phyloP scores from a whole-genome alignment of 2,113 vertebrate genomes.

The Crotalus viridis region DNA sequence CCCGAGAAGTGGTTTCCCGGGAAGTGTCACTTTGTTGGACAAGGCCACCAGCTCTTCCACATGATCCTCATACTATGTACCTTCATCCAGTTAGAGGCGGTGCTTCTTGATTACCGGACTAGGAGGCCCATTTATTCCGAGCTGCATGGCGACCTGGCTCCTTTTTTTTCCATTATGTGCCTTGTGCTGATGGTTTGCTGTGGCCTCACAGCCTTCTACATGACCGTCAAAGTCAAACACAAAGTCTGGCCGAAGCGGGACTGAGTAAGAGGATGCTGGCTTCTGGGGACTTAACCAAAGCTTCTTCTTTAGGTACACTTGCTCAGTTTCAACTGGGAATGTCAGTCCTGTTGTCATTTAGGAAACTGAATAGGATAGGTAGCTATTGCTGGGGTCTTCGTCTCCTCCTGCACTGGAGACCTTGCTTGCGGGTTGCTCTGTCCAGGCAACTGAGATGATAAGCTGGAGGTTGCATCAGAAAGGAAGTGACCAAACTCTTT shows the following conservation, averaged over 20 bases:
- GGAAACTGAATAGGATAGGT: neutral
- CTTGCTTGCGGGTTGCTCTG: neutral
- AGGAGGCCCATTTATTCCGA: constrained; percentile 79
- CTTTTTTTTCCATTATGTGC: constrained; percentile 83
- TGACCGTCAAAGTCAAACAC: constrained; percentile 78
- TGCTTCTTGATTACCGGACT: constrained; percentile 85
- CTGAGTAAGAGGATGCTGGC: constrained; percentile 42
- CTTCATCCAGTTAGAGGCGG: constrained; percentile 87
- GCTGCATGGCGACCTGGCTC: constrained; percentile 79
- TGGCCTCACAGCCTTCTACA: constrained; percentile 79
- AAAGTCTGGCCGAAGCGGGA: constrained; percentile 79
- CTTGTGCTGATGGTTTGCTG: constrained; percentile 83
- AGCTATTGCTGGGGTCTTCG: neutral
- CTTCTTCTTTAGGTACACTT: neutral
- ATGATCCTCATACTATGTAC: constrained; percentile 89
- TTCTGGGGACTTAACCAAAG: neutral
- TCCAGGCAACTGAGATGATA: neutral
- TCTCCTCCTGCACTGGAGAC: neutral
- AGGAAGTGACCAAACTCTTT: neutral
- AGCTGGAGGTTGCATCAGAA: too few species aligned
- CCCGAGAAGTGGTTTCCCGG: constrained; percentile 91
- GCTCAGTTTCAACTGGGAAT: neutral
- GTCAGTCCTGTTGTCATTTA: neutral
- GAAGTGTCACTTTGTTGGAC: constrained; percentile 87
- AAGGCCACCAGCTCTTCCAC: constrained; percentile 95